Conservation (phyloP, 2,113 vertebrate species). For the Turdus rufiventris region DNA sequence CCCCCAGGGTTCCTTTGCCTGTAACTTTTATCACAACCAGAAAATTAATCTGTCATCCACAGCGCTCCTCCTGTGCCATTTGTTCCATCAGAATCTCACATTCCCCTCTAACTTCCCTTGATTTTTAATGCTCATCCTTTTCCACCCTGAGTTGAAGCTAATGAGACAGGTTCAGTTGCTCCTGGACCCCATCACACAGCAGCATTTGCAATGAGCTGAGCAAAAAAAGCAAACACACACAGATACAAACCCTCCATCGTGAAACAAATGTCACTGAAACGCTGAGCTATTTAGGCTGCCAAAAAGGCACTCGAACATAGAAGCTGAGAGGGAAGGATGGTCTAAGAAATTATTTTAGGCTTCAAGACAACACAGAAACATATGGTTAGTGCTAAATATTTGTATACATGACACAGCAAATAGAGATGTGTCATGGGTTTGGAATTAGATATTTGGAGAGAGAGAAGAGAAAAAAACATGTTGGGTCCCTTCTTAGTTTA, state of each 20-base stretch:
- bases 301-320: neutral
- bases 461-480: neutral
- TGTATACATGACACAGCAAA: neutral
- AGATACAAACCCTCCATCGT: neutral
- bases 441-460: neutral
- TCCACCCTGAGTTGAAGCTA: neutral
- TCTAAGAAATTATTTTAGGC: neutral
- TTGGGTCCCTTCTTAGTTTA: neutral
- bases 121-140: neutral
- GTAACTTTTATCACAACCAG: neutral
- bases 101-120: neutral
- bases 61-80: neutral
- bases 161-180: neutral
- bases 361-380: neutral
- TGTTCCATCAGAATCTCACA: neutral
- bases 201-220: neutral
- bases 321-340: neutral
- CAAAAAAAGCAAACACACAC: neutral
- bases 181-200: neutral
- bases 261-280: neutral
- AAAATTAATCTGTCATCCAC: neutral
- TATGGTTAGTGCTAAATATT: slow-evolving; percentile 37
- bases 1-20: neutral
- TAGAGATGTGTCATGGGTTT: neutral
- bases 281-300: neutral